Percentiles rank a stretch among this genome's conserved stretches.
These are phyloP conservation scores for Enoplosus armatus DNA, from an alignment of 2,797 vertebrate species.

Conservation along the genomic window DNA sequence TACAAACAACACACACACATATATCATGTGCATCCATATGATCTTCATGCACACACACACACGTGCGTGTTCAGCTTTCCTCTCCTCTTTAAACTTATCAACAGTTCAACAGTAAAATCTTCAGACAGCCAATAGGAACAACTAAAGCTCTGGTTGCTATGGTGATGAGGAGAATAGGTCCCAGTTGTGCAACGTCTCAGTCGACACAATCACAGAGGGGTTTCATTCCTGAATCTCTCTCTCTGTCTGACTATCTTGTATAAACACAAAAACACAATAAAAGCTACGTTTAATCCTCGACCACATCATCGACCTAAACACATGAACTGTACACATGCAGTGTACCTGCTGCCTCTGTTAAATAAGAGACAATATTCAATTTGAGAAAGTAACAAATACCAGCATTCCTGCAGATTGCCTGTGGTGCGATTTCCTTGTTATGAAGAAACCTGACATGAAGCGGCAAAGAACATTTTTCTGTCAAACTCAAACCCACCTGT, in stretches of 20 bases:
- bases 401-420: neutral
- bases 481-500: slow-evolving; percentile 78
- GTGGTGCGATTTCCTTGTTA: neutral
- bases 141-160: slow-evolving; percentile 73
- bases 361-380: neutral
- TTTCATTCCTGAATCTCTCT: slow-evolving; percentile 58
- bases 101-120: slow-evolving; percentile 52
- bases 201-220: slow-evolving; percentile 60
- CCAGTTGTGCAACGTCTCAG: slow-evolving; percentile 72
- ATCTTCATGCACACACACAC: neutral
- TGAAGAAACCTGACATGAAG: neutral
- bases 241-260: slow-evolving; percentile 10
- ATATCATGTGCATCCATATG: neutral
- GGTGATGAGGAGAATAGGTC: slow-evolving; percentile 71
- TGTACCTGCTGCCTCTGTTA: neutral
- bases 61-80: neutral
- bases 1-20: neutral
- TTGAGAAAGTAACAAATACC: neutral
- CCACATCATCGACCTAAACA: neutral
- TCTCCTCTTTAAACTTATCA: slow-evolving; percentile 44
- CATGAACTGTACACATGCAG: neutral
- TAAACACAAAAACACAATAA: slow-evolving; percentile 31
- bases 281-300: neutral
- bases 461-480: neutral
- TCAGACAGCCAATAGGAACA: slow-evolving; percentile 49